A percentile compares a stretch with the other conserved stretches of the same genome.
These are phyloP conservation scores for Patella ulyssiponensis DNA, from an alignment of 2,888 invertebrate genomes.

Conservation along the genomic window DNA sequence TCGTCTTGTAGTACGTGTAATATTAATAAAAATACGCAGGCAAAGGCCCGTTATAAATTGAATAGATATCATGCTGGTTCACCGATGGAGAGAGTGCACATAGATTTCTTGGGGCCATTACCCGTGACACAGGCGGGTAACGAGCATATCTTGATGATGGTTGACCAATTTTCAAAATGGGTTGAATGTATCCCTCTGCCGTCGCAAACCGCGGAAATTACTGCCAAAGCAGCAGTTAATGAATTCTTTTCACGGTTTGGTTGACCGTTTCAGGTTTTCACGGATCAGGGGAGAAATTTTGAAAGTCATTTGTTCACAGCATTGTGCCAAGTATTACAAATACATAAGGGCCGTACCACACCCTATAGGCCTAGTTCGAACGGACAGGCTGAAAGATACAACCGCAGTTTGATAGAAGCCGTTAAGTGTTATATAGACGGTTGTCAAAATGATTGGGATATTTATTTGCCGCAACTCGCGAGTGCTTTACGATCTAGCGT, in stretches of 20 bases:
- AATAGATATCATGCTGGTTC: background rate
- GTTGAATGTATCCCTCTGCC: too few species aligned
- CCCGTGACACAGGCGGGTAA: background rate
- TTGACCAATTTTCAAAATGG: too few species aligned
- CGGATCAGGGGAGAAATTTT: too few species aligned
- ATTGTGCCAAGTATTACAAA: background rate
- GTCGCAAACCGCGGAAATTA: too few species aligned
- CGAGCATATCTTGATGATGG: background rate
- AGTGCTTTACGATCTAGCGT: conserved; percentile 28
- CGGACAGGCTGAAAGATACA: conserved; percentile 11
- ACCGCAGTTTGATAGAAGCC: conserved; percentile 11
- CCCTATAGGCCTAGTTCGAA: conserved; percentile 3
- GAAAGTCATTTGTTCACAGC: too few species aligned
- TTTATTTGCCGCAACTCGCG: conserved; percentile 25
- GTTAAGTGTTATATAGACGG: background rate
- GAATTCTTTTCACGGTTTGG: too few species aligned
- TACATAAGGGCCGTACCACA: background rate
- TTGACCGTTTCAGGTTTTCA: too few species aligned
- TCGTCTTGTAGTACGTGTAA: background rate
- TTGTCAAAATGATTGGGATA: conserved; percentile 27
- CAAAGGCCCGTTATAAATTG: background rate
- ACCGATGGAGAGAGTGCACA: background rate
- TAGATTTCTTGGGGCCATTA: background rate
- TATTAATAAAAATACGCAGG: background rate
- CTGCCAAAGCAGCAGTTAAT: too few species aligned